Percentiles rank a stretch among this genome's conserved stretches.
Evolutionary conservation across 2,888 invertebrate genomes (phyloP).

Genomic region (Parnassius orleans): DNA sequence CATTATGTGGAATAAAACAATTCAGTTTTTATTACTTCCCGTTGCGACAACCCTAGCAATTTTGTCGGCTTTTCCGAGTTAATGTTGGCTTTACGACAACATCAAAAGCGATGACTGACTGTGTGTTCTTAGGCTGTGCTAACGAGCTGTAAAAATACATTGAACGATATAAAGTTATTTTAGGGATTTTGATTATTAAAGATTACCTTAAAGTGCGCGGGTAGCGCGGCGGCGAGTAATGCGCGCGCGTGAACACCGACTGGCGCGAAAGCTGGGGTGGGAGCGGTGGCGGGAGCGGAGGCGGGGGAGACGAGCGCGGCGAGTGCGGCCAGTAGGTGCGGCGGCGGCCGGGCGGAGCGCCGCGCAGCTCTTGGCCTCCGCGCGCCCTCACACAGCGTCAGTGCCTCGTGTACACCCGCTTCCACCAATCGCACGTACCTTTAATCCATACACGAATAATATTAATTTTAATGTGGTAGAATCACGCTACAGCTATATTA

Average conservation of each 20-base stretch:
- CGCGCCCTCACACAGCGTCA: conserved; percentile 85
- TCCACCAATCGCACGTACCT: conserved; percentile 95
- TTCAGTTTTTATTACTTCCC: no score
- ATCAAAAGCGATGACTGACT: no score
- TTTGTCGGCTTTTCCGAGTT: no score
- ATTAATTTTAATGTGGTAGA: neutral
- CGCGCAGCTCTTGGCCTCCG: conserved; percentile 72
- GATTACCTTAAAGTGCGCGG: conserved; percentile 40
- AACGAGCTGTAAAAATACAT: no score
- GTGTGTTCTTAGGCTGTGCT: no score
- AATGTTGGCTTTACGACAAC: no score
- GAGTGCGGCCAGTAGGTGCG: conserved; percentile 92
- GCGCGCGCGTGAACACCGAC: conserved; percentile 77
- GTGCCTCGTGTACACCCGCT: conserved; percentile 91
- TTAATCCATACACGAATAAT: neutral
- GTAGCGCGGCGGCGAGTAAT: conserved; percentile 56
- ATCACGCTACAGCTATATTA: no score
- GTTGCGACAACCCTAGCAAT: no score
- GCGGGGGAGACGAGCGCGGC: conserved; percentile 79
- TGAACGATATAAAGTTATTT: no score
- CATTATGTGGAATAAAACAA: no score
- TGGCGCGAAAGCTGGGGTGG: conserved; percentile 81
- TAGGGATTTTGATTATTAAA: neutral
- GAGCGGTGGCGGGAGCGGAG: conserved; percentile 78
- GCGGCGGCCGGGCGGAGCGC: conserved; percentile 85